Conservation (phyloP, 1,140 invertebrate genomes). For the Reticulitermes speratus region DNA sequence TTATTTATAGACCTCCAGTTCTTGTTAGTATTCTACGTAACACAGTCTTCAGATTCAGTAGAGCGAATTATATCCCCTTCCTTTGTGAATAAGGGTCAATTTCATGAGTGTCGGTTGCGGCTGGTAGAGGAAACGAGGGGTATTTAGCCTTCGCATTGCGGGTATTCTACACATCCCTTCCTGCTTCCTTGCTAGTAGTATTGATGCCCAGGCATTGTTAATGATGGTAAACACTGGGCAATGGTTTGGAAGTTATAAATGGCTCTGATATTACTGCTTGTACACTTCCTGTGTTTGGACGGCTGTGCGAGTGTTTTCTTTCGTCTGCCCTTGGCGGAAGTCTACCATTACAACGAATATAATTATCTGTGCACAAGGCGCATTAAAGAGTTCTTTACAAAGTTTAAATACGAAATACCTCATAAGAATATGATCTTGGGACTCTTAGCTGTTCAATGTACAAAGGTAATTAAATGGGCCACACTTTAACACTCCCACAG, state of each 20-base stretch:
- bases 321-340: neutral
- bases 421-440: too few relatives aligned
- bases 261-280: neutral
- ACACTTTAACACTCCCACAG: too few relatives aligned
- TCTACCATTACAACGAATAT: neutral
- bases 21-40: neutral
- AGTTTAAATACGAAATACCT: too few relatives aligned
- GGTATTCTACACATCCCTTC: neutral
- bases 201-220: constrained; percentile 1
- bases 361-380: neutral
- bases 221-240: constrained; percentile 5
- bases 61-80: neutral
- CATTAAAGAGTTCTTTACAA: too few relatives aligned
- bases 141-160: neutral
- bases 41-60: neutral
- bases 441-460: too few relatives aligned
- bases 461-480: too few relatives aligned
- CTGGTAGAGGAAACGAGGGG: neutral
- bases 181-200: neutral
- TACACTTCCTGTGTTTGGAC: neutral
- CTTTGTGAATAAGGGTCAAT: neutral
- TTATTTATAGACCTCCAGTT: neutral
- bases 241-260: constrained; percentile 19
- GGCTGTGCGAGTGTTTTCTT: neutral
- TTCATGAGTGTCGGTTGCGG: neutral